Evolutionary conservation across 2,113 vertebrate species (phyloP).

Genomic region (Psittacus erithacus): DNA sequence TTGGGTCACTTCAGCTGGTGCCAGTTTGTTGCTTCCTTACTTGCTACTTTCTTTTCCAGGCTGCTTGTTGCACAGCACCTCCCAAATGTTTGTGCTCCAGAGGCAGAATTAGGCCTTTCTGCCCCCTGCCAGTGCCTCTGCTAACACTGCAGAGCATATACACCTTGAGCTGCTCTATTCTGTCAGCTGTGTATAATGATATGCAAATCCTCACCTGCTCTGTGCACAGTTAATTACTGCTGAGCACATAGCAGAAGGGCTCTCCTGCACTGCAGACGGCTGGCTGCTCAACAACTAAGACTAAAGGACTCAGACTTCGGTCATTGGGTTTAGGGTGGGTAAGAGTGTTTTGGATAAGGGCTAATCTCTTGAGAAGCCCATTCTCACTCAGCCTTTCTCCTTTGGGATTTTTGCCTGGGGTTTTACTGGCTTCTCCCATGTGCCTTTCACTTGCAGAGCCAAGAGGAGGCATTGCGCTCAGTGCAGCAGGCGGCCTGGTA

Average conservation of each 20-base stretch:
- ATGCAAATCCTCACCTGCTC: neutral
- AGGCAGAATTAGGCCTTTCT: neutral
- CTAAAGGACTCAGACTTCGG: neutral
- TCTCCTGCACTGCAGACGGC: neutral
- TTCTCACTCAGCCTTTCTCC: neutral
- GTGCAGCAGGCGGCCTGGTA: accelerated
- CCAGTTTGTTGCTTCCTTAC: neutral
- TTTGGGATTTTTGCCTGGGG: neutral
- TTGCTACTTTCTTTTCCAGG: neutral
- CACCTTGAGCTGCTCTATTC: neutral
- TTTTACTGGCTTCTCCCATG: accelerated
- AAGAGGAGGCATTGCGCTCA: neutral
- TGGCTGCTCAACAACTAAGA: neutral
- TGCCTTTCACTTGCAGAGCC: neutral
- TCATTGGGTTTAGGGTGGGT: neutral
- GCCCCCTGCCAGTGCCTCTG: neutral
- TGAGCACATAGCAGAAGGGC: neutral
- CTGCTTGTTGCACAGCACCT: neutral
- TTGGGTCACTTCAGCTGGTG: neutral
- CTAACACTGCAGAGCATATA: neutral
- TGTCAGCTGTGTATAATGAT: neutral
- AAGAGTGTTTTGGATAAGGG: neutral
- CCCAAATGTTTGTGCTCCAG: neutral
- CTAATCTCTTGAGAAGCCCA: neutral
- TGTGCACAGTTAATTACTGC: neutral